phyloP scores from a whole-genome alignment of 1,140 invertebrate genomes.

The Meloidogyne exigua region DNA sequence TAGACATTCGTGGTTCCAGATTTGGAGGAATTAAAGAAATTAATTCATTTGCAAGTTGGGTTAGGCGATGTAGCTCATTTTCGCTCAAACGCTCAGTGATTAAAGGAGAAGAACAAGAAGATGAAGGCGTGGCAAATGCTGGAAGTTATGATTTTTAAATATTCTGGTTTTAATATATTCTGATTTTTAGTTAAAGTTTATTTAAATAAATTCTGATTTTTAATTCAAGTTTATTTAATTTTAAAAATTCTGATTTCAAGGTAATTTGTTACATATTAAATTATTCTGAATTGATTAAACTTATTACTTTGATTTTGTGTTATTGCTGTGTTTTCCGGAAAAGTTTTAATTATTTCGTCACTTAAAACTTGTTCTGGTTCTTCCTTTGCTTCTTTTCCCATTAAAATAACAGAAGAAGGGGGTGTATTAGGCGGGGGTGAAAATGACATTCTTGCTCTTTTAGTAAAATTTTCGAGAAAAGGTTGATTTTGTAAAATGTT shows the following conservation, averaged over 20 bases:
- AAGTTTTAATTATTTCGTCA: not conserved
- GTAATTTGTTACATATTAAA: no score
- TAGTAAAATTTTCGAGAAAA: not conserved
- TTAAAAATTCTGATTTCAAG: no score
- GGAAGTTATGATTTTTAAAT: not conserved
- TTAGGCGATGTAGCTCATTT: conserved; percentile 26
- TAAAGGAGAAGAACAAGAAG: not conserved
- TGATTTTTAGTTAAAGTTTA: not conserved
- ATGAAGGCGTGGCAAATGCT: not conserved
- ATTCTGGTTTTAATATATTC: not conserved
- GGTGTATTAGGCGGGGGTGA: conserved; percentile 5
- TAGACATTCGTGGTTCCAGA: conserved; percentile 35
- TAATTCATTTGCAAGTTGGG: conserved; percentile 33
- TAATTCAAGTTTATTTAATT: not conserved
- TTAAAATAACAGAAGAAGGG: not conserved
- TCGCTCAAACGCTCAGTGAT: conserved; percentile 26
- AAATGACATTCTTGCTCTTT: not conserved
- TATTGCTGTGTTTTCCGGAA: not conserved
- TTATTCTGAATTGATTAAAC: not conserved
- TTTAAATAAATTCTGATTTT: not conserved
- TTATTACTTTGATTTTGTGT: not conserved
- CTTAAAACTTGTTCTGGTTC: not conserved
- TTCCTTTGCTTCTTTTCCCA: not conserved
- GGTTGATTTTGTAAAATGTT: not conserved
- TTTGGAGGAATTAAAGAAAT: conserved; percentile 32